Conservation (phyloP, 2,113 vertebrate genomes). For the Thunnus maccoyii region DNA sequence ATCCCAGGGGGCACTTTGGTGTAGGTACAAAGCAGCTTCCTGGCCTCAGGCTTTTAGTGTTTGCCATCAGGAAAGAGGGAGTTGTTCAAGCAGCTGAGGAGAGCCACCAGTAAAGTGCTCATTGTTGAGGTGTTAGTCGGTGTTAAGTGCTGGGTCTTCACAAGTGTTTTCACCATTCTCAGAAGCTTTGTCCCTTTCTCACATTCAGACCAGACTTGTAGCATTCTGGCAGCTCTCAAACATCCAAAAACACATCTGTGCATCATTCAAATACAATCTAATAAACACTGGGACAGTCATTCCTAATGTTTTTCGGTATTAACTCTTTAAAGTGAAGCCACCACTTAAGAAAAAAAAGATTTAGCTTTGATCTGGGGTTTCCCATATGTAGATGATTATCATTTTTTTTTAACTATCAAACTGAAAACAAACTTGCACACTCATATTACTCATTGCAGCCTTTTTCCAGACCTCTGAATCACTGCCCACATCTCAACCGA, state of each 20-base stretch:
- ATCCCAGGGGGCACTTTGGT: constrained; percentile 68
- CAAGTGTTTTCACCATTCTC: constrained; percentile 18
- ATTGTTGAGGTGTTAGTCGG: background rate
- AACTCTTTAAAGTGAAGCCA: background rate
- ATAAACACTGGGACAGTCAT: background rate
- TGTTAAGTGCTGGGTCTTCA: constrained; percentile 30
- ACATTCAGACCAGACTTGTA: background rate
- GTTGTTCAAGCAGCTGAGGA: constrained; percentile 43
- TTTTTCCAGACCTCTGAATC: background rate
- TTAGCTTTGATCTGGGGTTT: constrained; percentile 37
- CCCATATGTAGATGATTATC: constrained; percentile 47
- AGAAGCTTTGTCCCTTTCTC: background rate
- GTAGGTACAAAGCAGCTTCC: constrained; percentile 55
- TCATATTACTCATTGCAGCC: no score
- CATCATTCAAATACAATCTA: background rate
- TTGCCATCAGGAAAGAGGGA: constrained; percentile 22
- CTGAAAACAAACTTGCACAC: background rate
- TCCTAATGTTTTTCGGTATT: no score
- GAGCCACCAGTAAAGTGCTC: constrained; percentile 28
- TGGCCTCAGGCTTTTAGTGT: constrained; percentile 62
- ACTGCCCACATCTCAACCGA: background rate
- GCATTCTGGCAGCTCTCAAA: background rate
- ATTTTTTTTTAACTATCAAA: background rate
- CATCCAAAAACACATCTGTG: constrained; percentile 4
- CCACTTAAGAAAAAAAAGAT: background rate